A percentile compares a stretch with the other conserved stretches of the same genome.
Conservation (phyloP, 2,888 invertebrate genomes). For the Drosophila fulvimacula region DNA sequence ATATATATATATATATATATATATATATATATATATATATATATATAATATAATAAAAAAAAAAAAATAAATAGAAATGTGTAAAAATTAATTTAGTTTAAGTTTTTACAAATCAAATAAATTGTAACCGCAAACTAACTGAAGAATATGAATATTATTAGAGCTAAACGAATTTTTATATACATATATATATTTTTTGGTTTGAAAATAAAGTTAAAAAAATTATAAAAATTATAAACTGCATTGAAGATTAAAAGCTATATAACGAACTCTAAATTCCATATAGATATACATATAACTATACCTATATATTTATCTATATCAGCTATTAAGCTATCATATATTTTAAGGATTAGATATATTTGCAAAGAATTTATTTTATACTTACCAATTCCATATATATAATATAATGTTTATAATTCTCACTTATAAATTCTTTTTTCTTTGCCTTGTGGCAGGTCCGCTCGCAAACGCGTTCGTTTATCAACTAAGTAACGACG, state of each 20-base stretch:
- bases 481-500: constrained; percentile 62
- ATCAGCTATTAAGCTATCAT: background rate
- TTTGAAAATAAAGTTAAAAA: background rate
- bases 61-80: no score
- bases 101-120: no score
- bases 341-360: no score
- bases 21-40: background rate
- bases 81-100: no score
- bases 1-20: no score
- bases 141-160: background rate
- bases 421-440: constrained; percentile 9
- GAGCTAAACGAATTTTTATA: no score
- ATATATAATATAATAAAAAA: no score
- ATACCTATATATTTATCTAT: background rate
- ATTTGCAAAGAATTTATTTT: no score
- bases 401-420: background rate
- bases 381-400: background rate
- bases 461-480: constrained; percentile 55
- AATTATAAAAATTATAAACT: no score
- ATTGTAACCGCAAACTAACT: background rate
- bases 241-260: no score
- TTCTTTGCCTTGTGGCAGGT: constrained; percentile 45
- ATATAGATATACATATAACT: no score
- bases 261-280: no score
- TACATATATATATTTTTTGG: background rate